Evolutionary conservation across 2,113 vertebrate genomes (phyloP).

Genomic region (Sapayoa aenigma): DNA sequence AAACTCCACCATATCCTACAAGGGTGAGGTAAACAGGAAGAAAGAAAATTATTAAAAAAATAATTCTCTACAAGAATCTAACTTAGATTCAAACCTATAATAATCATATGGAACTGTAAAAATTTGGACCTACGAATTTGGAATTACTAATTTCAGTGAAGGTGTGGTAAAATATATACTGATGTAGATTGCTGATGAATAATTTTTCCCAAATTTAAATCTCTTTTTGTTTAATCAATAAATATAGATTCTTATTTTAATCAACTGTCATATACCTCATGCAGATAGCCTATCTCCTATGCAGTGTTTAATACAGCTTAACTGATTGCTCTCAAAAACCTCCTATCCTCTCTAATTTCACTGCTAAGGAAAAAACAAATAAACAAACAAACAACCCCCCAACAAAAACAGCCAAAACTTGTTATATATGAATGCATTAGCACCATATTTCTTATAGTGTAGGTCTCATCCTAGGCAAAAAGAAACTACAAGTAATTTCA

Average conservation of each 20-base stretch:
- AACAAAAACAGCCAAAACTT: not conserved
- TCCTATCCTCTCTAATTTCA: not conserved
- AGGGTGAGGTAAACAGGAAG: not conserved
- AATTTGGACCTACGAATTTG: not conserved
- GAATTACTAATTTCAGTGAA: not conserved
- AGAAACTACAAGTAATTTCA: not conserved
- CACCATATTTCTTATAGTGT: not conserved
- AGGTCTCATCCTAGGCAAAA: not conserved
- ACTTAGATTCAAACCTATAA: not conserved
- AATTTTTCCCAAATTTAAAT: not conserved
- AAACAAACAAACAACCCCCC: not conserved
- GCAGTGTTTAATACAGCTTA: not conserved
- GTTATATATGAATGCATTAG: not conserved
- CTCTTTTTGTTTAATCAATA: not conserved
- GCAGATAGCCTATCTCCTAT: not conserved
- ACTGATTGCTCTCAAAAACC: not conserved
- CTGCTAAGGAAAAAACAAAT: not conserved
- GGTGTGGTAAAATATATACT: fast-evolving
- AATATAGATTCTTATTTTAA: not conserved
- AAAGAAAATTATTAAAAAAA: conserved; percentile 14
- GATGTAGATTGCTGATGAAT: not conserved
- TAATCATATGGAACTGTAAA: not conserved
- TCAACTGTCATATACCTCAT: not conserved
- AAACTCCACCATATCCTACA: not conserved
- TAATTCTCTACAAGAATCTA: not conserved